Conservation (phyloP, 2,797 vertebrate genomes). For the Rousettus madagascariensis region DNA sequence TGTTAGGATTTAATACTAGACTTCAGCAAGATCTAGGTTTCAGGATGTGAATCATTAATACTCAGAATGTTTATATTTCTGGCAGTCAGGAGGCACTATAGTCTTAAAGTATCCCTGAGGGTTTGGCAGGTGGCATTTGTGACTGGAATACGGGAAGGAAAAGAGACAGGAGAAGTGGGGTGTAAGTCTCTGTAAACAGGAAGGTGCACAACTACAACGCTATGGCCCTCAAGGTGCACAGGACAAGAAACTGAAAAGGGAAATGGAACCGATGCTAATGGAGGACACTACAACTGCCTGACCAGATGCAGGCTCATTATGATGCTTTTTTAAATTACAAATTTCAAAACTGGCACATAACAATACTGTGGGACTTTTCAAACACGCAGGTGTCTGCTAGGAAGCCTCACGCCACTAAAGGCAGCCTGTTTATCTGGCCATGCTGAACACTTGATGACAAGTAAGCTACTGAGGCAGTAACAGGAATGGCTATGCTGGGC, state of each 20-base stretch:
- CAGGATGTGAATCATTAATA: neutral
- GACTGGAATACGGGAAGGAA: neutral
- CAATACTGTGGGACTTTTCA: neutral
- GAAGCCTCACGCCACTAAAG: neutral
- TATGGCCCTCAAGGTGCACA: fast-evolving
- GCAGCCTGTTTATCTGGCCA: neutral
- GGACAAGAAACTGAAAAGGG: neutral
- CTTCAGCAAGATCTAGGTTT: neutral
- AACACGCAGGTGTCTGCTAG: neutral
- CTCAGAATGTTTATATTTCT: neutral
- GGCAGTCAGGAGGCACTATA: neutral
- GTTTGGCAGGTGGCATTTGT: neutral
- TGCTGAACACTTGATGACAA: neutral
- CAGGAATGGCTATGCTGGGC: neutral
- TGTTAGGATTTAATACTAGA: neutral
- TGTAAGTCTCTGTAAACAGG: neutral
- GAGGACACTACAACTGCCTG: neutral
- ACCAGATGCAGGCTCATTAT: neutral
- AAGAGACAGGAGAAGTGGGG: neutral
- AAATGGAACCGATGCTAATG: fast-evolving
- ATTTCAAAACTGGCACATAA: neutral
- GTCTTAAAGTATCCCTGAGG: neutral
- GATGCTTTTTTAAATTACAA: neutral
- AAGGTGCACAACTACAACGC: neutral
- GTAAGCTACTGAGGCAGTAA: neutral